phyloP scores from a whole-genome alignment of 2,113 vertebrate genomes.

The Pedetes capensis region DNA sequence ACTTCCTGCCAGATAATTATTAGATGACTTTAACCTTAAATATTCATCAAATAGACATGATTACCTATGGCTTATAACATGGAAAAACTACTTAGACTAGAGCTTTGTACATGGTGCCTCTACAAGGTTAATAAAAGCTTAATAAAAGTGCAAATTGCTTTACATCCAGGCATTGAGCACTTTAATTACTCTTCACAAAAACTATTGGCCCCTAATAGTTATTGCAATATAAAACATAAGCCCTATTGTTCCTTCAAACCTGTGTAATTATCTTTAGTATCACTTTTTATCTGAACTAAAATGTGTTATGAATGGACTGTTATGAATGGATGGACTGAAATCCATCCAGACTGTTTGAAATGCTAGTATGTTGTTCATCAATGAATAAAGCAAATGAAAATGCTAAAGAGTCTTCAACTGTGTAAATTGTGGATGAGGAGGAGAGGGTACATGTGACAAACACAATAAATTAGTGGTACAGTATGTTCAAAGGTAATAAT shows the following conservation, averaged over 20 bases:
- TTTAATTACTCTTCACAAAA: neutral
- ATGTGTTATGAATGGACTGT: neutral
- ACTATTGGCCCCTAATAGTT: neutral
- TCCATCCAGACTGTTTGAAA: neutral
- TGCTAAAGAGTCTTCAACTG: neutral
- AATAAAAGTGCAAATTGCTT: conserved; percentile 6
- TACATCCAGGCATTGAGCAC: neutral
- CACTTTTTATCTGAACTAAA: neutral
- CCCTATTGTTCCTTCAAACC: neutral
- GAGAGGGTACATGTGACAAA: neutral
- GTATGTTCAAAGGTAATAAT: neutral
- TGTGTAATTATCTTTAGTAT: neutral
- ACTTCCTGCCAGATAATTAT: neutral
- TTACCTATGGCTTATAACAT: neutral
- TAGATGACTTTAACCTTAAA: neutral
- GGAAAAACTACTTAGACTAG: neutral
- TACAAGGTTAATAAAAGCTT: conserved; percentile 25
- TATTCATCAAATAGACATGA: neutral
- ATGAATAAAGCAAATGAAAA: neutral
- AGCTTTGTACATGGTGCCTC: neutral
- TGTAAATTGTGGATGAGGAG: neutral
- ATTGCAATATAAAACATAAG: neutral
- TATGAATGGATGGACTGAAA: neutral
- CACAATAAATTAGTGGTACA: neutral
- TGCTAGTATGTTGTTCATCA: neutral